phyloP scores from a whole-genome alignment of 1,140 invertebrate species.

The Drosophila grimshawi region DNA sequence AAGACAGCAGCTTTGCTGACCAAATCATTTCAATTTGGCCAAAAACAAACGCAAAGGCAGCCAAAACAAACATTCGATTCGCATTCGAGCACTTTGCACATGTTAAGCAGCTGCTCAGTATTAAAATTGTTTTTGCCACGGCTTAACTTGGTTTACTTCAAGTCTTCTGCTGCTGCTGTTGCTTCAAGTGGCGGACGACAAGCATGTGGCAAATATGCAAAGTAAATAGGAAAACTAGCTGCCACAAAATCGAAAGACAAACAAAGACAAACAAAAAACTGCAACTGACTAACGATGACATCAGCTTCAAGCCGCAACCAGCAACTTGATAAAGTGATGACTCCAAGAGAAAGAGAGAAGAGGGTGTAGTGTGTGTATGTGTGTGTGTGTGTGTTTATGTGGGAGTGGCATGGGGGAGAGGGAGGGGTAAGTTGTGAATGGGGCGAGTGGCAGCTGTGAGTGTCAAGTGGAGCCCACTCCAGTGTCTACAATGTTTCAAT shows the following conservation, averaged over 20 bases:
- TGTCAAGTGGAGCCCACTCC: conserved; percentile 35
- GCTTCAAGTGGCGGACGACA: conserved; percentile 26
- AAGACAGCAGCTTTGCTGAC: background rate
- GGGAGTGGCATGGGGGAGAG: background rate
- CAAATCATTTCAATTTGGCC: conserved; percentile 16
- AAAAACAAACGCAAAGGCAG: conserved; percentile 23
- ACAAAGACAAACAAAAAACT: conserved; percentile 19
- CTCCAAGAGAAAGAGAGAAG: background rate
- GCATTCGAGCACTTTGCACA: conserved; percentile 31
- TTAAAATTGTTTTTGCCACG: background rate
- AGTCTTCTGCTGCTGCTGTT: background rate
- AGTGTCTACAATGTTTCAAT: conserved; percentile 30
- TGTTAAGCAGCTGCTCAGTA: conserved; percentile 36
- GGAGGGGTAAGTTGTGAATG: background rate
- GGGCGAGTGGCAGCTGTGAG: conserved; percentile 21
- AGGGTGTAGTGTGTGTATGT: no score
- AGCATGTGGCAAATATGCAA: conserved; percentile 51
- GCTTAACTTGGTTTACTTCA: conserved; percentile 24
- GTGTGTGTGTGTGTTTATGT: no score
- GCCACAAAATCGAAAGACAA: conserved; percentile 47
- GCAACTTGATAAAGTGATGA: conserved; percentile 29
- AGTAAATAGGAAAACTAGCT: conserved; percentile 38
- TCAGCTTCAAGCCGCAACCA: conserved; percentile 36
- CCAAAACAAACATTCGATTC: conserved; percentile 34
- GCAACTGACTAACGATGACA: conserved; percentile 47